Evolutionary conservation across 2,888 invertebrate species (phyloP).

Genomic region (Suillia variegata): DNA sequence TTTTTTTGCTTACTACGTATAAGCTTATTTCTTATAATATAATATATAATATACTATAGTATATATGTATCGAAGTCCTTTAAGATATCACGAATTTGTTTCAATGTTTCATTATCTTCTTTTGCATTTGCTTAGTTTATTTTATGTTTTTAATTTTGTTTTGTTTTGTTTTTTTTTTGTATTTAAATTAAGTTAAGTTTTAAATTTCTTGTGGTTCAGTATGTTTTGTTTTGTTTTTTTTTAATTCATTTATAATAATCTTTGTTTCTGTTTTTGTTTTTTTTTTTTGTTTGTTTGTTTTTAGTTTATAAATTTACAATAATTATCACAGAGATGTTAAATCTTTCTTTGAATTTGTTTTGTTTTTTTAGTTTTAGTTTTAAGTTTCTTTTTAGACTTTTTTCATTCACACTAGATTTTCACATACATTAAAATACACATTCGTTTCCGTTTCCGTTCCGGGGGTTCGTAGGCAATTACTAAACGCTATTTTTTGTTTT

Average conservation of each 20-base stretch:
- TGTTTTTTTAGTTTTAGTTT: constrained; percentile 38
- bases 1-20: constrained; percentile 44
- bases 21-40: constrained; percentile 44
- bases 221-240: constrained; percentile 36
- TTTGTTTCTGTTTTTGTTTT: constrained; percentile 45
- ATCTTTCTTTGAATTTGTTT: constrained; percentile 61
- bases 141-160: no score
- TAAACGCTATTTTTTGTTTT: constrained; percentile 43
- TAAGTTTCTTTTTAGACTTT: constrained; percentile 51
- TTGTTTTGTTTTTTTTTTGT: no score
- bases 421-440: constrained; percentile 52
- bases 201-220: constrained; percentile 42
- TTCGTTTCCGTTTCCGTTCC: constrained; percentile 28
- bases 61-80: constrained; percentile 62
- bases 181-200: constrained; percentile 49
- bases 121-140: constrained; percentile 49
- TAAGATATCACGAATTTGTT: constrained; percentile 62
- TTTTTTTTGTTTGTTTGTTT: constrained; percentile 39
- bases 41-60: constrained; percentile 60
- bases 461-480: constrained; percentile 37
- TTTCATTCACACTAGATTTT: constrained; percentile 58
- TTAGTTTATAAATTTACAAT: constrained; percentile 61
- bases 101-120: constrained; percentile 61
- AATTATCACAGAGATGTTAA: constrained; percentile 62
- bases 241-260: constrained; percentile 42